A percentile compares a stretch with the other conserved stretches of the same genome.
Conservation (phyloP, 2,113 vertebrate species). For the Nothobranchius furzeri region DNA sequence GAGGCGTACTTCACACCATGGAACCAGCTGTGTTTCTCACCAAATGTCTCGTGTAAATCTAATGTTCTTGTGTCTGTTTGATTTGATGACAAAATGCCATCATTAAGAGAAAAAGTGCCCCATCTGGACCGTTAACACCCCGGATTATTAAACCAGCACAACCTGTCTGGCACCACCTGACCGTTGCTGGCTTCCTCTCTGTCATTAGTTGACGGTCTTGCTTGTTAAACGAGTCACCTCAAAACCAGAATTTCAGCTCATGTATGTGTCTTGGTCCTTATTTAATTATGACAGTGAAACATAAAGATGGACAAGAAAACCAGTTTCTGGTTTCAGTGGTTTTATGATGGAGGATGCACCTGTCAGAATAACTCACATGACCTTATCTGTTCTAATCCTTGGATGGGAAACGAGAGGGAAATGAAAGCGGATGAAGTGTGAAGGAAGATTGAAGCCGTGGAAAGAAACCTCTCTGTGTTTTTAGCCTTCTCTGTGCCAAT, state of each 20-base stretch:
- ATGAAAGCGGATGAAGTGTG: conserved; percentile 26
- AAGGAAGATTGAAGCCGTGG: background rate
- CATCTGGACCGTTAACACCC: conserved; percentile 43
- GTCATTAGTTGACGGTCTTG: conserved; percentile 1
- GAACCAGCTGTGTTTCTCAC: conserved; percentile 40
- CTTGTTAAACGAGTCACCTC: background rate
- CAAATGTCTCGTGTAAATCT: background rate
- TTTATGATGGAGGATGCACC: background rate
- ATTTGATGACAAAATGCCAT: conserved; percentile 39
- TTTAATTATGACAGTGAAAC: background rate
- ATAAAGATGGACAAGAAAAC: background rate
- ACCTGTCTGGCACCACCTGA: conserved; percentile 9
- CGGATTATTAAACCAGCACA: conserved; percentile 32
- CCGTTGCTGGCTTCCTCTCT: conserved; percentile 7
- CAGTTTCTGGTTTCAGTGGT: background rate
- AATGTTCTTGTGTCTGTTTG: conserved; percentile 30
- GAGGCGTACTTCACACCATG: conserved; percentile 54
- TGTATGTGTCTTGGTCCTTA: background rate
- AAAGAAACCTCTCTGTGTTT: conserved; percentile 14
- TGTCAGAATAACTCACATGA: background rate
- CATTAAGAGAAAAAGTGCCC: conserved; percentile 45
- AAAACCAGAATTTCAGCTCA: background rate
- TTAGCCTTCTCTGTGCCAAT: background rate
- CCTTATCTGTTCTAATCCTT: conserved; percentile 19
- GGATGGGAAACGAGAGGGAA: conserved; percentile 1